Evolutionary conservation across 2,888 invertebrate genomes (phyloP).

Genomic region (Scaptomyza tumidula): DNA sequence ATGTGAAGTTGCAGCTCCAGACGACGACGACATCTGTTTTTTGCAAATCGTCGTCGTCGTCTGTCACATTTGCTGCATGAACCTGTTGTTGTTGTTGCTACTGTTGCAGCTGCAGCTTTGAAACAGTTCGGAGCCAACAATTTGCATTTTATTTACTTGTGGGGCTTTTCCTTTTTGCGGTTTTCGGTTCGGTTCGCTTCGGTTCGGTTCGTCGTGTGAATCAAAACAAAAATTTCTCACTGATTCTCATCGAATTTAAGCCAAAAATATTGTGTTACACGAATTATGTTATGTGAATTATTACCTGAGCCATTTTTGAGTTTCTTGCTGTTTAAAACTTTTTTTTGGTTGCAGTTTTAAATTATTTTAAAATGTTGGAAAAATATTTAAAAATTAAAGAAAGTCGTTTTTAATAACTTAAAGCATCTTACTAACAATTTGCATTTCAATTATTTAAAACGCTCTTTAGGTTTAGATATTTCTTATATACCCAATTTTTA

Average conservation of each 20-base stretch:
- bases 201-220: conserved; percentile 54
- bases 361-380: no score
- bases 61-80: conserved; percentile 41
- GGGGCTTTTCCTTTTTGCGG: conserved; percentile 67
- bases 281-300: background rate
- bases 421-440: no score
- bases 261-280: background rate
- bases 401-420: no score
- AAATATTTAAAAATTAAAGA: no score
- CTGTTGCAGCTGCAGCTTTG: conserved; percentile 56
- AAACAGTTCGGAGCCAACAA: conserved; percentile 54
- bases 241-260: conserved; percentile 21
- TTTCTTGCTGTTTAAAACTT: no score
- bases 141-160: conserved; percentile 64
- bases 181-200: conserved; percentile 16
- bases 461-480: no score
- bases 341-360: no score
- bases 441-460: no score
- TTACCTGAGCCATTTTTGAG: background rate
- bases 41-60: conserved; percentile 1
- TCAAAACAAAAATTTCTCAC: conserved; percentile 27
- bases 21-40: conserved; percentile 80
- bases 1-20: conserved; percentile 52
- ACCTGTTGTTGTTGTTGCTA: conserved; percentile 60
- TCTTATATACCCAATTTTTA: no score